phyloP scores from a whole-genome alignment of 1,140 invertebrate species.

The Pachyrhynchus sulphureomaculatus region DNA sequence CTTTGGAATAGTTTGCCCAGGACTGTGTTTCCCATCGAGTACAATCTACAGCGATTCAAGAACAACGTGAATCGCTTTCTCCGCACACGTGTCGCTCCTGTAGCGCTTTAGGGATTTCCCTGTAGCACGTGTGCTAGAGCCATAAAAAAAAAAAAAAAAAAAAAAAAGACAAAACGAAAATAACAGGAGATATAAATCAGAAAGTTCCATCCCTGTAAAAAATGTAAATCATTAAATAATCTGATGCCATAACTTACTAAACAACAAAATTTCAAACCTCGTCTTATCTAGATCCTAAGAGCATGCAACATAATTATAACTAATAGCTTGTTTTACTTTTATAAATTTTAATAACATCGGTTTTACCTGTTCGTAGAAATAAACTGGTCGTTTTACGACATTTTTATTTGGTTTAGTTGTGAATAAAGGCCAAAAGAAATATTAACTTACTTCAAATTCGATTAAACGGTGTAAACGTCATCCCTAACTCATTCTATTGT shows the following conservation, averaged over 20 bases:
- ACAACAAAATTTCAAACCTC: conserved; percentile 46
- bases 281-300: conserved; percentile 43
- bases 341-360: conserved; percentile 44
- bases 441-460: too few species aligned
- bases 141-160: too few species aligned
- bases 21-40: too few species aligned
- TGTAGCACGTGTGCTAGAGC: too few species aligned
- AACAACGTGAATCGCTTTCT: too few species aligned
- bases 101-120: too few species aligned
- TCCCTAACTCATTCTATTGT: too few species aligned
- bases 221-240: conserved; percentile 48
- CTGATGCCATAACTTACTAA: conserved; percentile 50
- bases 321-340: conserved; percentile 50
- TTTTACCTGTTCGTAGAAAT: conserved; percentile 31
- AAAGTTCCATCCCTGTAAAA: conserved; percentile 24
- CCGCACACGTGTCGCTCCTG: too few species aligned
- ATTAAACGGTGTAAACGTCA: too few species aligned
- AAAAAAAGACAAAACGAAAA: neutral
- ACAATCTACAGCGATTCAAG: too few species aligned
- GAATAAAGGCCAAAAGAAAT: neutral
- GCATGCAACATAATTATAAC: conserved; percentile 52
- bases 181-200: neutral
- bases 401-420: neutral
- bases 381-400: neutral
- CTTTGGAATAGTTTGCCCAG: too few species aligned